These are phyloP conservation scores for Chloropsis cyanopogon DNA, from an alignment of 2,113 vertebrate genomes.

Conservation along the genomic window DNA sequence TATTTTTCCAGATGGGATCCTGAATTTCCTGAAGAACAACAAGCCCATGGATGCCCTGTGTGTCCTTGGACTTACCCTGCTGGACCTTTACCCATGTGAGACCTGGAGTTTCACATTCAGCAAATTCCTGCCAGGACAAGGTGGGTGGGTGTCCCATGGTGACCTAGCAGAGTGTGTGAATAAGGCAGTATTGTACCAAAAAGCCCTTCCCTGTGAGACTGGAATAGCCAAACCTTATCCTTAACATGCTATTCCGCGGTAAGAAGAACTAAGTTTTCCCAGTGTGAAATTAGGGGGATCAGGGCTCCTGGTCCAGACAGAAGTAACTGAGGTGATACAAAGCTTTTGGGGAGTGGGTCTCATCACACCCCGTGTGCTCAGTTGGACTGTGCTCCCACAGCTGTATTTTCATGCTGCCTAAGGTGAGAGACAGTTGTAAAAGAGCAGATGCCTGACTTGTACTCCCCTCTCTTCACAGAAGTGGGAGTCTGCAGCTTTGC, in stretches of 20 bases:
- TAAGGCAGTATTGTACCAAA: background rate
- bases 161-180: background rate
- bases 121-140: slow-evolving; percentile 72
- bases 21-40: slow-evolving; percentile 75
- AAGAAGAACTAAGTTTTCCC: background rate
- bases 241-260: too few relatives aligned
- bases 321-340: background rate
- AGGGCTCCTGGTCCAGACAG: background rate
- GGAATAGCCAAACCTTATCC: background rate
- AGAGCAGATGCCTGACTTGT: background rate
- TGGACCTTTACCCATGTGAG: slow-evolving; percentile 73
- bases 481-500: slow-evolving; percentile 79
- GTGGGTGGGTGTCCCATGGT: slow-evolving; percentile 4
- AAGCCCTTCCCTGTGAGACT: background rate
- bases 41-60: slow-evolving; percentile 76
- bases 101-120: slow-evolving; percentile 77
- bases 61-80: slow-evolving; percentile 74
- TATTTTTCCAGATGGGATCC: slow-evolving; percentile 66
- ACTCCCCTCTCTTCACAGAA: slow-evolving; percentile 45
- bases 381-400: background rate
- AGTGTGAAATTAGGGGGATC: background rate
- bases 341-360: background rate
- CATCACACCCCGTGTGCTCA: background rate
- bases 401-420: background rate
- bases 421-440: background rate